Conservation (phyloP, 92 coral and sea anemone genomes). For the Palythoa heliodiscus region DNA sequence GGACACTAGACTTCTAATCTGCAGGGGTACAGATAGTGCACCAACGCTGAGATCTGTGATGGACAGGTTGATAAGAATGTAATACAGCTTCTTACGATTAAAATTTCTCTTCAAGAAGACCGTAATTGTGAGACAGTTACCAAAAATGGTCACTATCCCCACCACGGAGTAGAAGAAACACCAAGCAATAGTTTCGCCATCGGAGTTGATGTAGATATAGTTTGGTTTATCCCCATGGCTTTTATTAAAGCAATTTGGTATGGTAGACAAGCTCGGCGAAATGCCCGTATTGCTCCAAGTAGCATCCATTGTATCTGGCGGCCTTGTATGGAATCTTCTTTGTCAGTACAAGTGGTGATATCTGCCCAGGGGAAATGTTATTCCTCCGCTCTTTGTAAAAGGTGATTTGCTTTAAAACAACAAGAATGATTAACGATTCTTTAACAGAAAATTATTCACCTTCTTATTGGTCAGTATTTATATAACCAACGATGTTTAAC, state of each 20-base stretch:
- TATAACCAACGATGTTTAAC: background rate
- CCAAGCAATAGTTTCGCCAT: background rate
- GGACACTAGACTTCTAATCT: background rate
- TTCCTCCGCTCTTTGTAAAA: background rate
- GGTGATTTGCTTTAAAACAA: background rate
- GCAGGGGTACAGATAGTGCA: slow-evolving; percentile 19
- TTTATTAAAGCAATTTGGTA: background rate
- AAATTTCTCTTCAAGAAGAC: slow-evolving; percentile 12
- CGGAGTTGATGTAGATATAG: background rate
- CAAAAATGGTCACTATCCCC: slow-evolving; percentile 16
- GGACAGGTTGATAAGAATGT: slow-evolving; percentile 10
- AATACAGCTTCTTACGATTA: slow-evolving; percentile 17
- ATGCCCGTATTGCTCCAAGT: background rate
- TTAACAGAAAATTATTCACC: background rate
- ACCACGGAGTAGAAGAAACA: background rate
- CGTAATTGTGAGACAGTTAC: slow-evolving; percentile 31
- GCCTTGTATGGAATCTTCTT: background rate
- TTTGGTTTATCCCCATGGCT: background rate
- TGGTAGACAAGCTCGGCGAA: background rate
- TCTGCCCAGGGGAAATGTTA: no score
- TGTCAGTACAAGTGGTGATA: background rate
- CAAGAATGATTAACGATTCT: background rate
- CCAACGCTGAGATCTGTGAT: slow-evolving; percentile 32
- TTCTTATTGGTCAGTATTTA: background rate
- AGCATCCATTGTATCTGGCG: background rate